Evolutionary conservation across 2,888 invertebrate species (phyloP).

Genomic region (Caenorhabditis imperialis): DNA sequence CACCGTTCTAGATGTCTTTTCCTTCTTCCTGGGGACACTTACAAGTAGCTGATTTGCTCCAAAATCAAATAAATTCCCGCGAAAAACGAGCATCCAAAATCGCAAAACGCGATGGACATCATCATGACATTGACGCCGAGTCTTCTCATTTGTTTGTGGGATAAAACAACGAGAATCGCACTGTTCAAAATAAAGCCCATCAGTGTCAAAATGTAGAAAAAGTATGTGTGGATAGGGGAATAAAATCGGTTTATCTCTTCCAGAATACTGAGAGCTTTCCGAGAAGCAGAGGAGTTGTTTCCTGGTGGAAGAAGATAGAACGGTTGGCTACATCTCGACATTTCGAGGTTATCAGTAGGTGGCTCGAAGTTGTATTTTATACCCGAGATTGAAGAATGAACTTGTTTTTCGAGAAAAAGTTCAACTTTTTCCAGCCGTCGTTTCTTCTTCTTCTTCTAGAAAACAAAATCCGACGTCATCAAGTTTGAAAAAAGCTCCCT

Average conservation of each 20-base stretch:
- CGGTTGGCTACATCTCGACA: background rate
- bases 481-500: too few species aligned
- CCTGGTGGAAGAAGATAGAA: slow-evolving; percentile 6
- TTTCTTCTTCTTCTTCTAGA: too few species aligned
- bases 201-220: slow-evolving; percentile 2
- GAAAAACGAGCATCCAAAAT: slow-evolving; percentile 18
- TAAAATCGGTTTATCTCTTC: slow-evolving; percentile 11
- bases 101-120: slow-evolving; percentile 37
- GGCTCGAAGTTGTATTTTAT: too few species aligned
- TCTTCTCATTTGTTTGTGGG: slow-evolving; percentile 14
- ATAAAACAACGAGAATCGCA: slow-evolving; percentile 14
- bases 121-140: slow-evolving; percentile 35
- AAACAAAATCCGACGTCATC: too few species aligned
- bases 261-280: background rate
- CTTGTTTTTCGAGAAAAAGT: too few species aligned
- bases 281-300: slow-evolving; percentile 9
- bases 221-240: slow-evolving; percentile 6
- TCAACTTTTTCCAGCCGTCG: too few species aligned
- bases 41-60: background rate
- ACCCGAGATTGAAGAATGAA: too few species aligned
- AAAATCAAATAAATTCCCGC: slow-evolving; percentile 4
- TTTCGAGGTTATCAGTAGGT: too few species aligned
- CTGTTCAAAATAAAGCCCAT: slow-evolving; percentile 14
- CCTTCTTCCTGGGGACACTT: too few species aligned
- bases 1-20: too few species aligned